Conservation (phyloP, 1,140 invertebrate species). For the Drosophila ogumai region DNA sequence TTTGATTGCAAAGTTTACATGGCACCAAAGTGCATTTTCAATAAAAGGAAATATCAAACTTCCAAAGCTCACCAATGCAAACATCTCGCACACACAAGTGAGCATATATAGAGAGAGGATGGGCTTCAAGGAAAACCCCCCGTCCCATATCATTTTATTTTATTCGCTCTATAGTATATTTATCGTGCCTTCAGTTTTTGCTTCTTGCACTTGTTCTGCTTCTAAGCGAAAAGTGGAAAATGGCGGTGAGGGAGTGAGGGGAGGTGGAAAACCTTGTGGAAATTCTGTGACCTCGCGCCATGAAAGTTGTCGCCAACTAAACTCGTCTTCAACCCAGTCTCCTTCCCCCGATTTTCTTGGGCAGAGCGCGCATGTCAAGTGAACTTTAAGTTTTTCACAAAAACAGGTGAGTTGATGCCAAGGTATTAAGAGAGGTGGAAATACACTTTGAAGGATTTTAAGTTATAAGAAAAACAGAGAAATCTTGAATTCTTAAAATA, state of each 20-base stretch:
- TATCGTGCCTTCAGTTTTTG: slow-evolving; percentile 73
- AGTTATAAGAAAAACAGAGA: rapidly evolving
- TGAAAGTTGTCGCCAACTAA: slow-evolving; percentile 63
- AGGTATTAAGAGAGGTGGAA: background rate
- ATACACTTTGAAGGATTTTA: slow-evolving; percentile 47
- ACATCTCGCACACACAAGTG: slow-evolving; percentile 37
- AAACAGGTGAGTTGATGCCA: slow-evolving; percentile 22
- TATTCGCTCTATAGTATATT: slow-evolving; percentile 53
- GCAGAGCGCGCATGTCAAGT: slow-evolving; percentile 44
- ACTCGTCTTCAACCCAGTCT: slow-evolving; percentile 30
- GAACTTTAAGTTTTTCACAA: slow-evolving; percentile 56
- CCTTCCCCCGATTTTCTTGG: slow-evolving; percentile 21
- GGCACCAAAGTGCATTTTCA: slow-evolving; percentile 82
- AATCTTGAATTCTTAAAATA: too few species aligned
- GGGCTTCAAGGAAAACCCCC: background rate
- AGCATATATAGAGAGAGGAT: slow-evolving; percentile 17
- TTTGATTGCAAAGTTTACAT: slow-evolving; percentile 82
- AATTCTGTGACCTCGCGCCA: slow-evolving; percentile 76
- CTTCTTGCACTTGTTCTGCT: slow-evolving; percentile 71
- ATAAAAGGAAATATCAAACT: slow-evolving; percentile 82
- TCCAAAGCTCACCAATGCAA: slow-evolving; percentile 54
- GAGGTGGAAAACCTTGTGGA: slow-evolving; percentile 50
- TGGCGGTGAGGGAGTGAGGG: background rate
- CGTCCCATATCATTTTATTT: slow-evolving; percentile 12
- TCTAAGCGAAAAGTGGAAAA: slow-evolving; percentile 2